Base-by-base conservation (phyloP, 2,113 vertebrate species). In the Crotalus horridus region DNA sequence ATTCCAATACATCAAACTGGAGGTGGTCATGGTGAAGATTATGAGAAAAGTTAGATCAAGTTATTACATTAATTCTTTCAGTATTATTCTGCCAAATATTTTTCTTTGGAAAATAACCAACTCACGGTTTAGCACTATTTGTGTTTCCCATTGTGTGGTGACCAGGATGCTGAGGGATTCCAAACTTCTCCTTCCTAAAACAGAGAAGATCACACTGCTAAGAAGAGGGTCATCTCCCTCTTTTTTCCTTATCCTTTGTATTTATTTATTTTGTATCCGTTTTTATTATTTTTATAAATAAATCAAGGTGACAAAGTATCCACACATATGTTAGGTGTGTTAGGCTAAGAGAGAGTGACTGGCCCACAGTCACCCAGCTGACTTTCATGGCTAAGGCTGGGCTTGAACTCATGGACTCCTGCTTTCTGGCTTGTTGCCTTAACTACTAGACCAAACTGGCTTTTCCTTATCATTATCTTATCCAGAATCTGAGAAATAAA, bases 121-220 rank as follows among this genome's bases (percentile, higher is more conserved):
- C 92, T 93, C 21, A 93, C 92, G 0, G n/a, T 93, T 93, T 90
- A 64, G 55, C 74, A 39, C 33, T 93, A 64, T 87, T 87, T 86
- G 10, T 43, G 55, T 87, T 93, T 86, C 92, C 92, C 92, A 93
- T 93, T 46, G 9, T 64, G 88, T 46, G 29, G 46, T 43, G 3
- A 93, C 9, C 6, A 4, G 20, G 46, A 53, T 64, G 46, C 21
- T 86, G 58, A 26, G 1, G 8, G 46, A 9, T 48, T 81, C 74
- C 20, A n/a, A 90, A 4, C 24, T 64, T 13, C n/a, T 23, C 43
- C 74, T 85, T 54, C 81, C 89, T 90, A 53, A 21, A 87, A 90
- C 5, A 61, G 23, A 64, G 33, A 90, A 85, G 29, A 61, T 7
- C 51, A 5, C 58, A 54, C 1, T 2, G n/a, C 6, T 11, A 61